Evolutionary conservation across 2,888 invertebrate species (phyloP).

Genomic region (Caenorhabditis japonica): DNA sequence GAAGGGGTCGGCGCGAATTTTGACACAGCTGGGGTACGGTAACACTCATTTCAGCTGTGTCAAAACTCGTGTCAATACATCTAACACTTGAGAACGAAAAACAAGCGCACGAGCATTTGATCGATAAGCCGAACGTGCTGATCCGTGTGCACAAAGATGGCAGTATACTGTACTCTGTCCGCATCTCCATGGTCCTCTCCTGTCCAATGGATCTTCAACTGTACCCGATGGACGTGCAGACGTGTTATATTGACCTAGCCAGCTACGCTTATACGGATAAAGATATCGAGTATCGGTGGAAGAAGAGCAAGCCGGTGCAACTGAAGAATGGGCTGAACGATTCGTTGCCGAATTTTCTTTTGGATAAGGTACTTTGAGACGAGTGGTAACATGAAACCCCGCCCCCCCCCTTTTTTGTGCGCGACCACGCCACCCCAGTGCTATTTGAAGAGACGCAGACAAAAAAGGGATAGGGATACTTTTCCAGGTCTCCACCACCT

Average conservation of each 20-base stretch:
- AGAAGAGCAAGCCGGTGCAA: slow-evolving; percentile 91
- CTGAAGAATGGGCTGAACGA: slow-evolving; percentile 83
- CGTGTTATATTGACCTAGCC: slow-evolving; percentile 93
- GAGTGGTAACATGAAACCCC: too few species aligned
- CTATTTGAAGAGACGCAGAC: too few species aligned
- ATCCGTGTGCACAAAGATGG: slow-evolving; percentile 89
- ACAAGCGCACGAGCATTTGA: slow-evolving; percentile 85
- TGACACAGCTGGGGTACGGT: too few species aligned
- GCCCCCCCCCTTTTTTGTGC: too few species aligned
- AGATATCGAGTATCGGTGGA: slow-evolving; percentile 92
- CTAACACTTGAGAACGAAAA: slow-evolving; percentile 86
- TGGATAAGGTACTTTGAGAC: slow-evolving; percentile 42
- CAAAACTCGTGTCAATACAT: neutral
- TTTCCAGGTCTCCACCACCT: slow-evolving; percentile 88
- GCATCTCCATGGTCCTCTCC: slow-evolving; percentile 93
- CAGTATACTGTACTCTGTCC: slow-evolving; percentile 78
- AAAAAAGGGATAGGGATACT: neutral
- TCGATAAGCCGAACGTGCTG: slow-evolving; percentile 84
- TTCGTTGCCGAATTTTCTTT: slow-evolving; percentile 86
- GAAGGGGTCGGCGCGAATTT: neutral
- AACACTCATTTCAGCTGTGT: too few species aligned
- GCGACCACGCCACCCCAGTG: too few species aligned
- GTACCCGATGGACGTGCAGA: slow-evolving; percentile 90
- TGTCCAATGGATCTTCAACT: slow-evolving; percentile 91
- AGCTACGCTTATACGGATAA: slow-evolving; percentile 98